phyloP scores from a whole-genome alignment of 2,888 invertebrate species.

The Lissonota sp. region DNA sequence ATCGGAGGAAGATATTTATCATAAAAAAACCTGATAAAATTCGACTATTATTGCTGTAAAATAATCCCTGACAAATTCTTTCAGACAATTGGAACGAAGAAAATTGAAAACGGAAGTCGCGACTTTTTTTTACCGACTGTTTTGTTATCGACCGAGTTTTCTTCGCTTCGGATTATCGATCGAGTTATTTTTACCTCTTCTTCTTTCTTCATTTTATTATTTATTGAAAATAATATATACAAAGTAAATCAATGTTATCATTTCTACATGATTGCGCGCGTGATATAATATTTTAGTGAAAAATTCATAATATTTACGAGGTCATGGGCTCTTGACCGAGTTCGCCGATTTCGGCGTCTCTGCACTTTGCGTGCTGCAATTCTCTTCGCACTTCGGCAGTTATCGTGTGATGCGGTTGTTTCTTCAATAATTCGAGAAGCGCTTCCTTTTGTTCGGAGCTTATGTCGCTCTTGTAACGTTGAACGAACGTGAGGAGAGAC shows the following conservation, averaged over 20 bases:
- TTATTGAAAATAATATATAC: constrained; percentile 33
- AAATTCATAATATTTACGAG: constrained; percentile 54
- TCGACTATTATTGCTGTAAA: too few species aligned
- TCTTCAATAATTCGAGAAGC: constrained; percentile 90
- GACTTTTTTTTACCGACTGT: background rate
- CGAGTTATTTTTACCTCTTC: background rate
- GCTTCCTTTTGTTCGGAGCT: constrained; percentile 96
- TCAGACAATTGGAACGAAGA: too few species aligned
- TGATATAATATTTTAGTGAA: constrained; percentile 22
- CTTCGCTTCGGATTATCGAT: background rate
- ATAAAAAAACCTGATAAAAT: too few species aligned
- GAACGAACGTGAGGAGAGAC: constrained; percentile 95
- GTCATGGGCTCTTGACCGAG: constrained; percentile 75
- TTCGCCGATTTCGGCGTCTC: constrained; percentile 88
- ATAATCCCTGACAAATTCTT: too few species aligned
- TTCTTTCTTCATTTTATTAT: too few species aligned
- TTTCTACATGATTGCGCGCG: constrained; percentile 14
- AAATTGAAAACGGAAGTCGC: too few species aligned
- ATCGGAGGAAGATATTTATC: too few species aligned
- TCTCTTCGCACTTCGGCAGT: constrained; percentile 95
- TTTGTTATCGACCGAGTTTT: background rate
- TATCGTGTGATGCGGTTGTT: constrained; percentile 89
- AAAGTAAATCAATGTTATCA: constrained; percentile 34
- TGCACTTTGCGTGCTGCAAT: constrained; percentile 91
- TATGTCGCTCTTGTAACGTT: constrained; percentile 97